These are phyloP conservation scores for Nysson spinosus DNA, from an alignment of 2,888 invertebrate species.

Conservation along the genomic window DNA sequence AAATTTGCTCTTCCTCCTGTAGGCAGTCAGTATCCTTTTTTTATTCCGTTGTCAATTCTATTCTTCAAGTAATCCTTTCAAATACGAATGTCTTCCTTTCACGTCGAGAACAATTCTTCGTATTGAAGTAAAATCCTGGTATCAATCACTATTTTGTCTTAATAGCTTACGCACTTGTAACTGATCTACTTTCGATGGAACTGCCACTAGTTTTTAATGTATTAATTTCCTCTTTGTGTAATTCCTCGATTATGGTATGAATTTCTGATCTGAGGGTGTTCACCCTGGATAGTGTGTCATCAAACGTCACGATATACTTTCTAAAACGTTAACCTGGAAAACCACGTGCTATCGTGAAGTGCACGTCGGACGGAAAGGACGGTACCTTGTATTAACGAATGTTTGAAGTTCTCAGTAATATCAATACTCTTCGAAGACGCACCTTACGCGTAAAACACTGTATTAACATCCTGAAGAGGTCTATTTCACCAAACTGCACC, in stretches of 20 bases:
- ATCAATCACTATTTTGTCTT: too few relatives aligned
- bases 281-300: conserved; percentile 5
- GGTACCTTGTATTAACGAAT: conserved; percentile 17
- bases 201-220: too few relatives aligned
- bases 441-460: conserved; percentile 12
- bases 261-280: not conserved
- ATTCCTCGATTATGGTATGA: not conserved
- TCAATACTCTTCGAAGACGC: conserved; percentile 2
- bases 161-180: too few relatives aligned
- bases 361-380: conserved; percentile 42
- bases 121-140: too few relatives aligned
- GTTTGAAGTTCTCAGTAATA: conserved; percentile 27
- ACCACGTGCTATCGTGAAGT: conserved; percentile 28
- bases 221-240: too few relatives aligned
- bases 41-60: not conserved
- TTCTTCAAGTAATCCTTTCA: too few relatives aligned
- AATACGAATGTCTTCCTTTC: too few relatives aligned
- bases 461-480: conserved; percentile 4
- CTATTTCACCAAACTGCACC: not conserved
- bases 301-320: conserved; percentile 10
- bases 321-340: not conserved
- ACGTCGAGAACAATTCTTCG: too few relatives aligned
- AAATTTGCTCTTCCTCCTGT: too few relatives aligned
- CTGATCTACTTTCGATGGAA: too few relatives aligned
- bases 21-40: too few relatives aligned